Base-by-base conservation (phyloP, 2,888 invertebrate species). In the Acanthacorydalis orientalis region DNA sequence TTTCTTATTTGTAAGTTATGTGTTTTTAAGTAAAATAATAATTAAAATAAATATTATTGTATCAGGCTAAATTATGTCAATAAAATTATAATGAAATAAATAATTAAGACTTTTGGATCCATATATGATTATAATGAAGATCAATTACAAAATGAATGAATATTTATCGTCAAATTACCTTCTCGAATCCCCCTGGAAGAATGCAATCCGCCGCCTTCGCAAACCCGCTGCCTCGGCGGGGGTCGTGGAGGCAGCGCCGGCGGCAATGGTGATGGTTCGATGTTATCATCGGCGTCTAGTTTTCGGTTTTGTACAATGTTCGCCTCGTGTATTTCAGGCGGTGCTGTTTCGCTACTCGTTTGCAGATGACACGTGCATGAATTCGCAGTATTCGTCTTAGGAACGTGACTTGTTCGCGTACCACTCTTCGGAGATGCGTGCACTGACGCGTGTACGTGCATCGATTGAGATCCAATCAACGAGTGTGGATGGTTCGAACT, bases 201-300 rank as follows among this genome's bases (percentile, higher is more conserved):
- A 23, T 23, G 23, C 23, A 23, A 31, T 1, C 44, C 37, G 14
- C 16, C 32, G 8, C 60, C 61, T 40, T 64, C 65, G 46, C 57
- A 58, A 31, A 50, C 48, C 48, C 68, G 56, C 11, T 68, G 67
- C 49, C 68, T 59, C 12, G 67, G 67, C 2, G 67, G 65, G 1
- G 69, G 69, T 50, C 69, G 53, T 9, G 69, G 69, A 1, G 69
- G 69, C 53, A 69, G 53, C 9, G 68, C 68, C 4, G 69, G 69
- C 3, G 69, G 69, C 49, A 65, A 52, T 33, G 65, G 65, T 9
- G 64, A 64, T 31, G 66, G 62, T 53, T 67, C 67, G 48, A 67
- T 67, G 46, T 65, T 55, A 53, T 67, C 67, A 48, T 67, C 65
- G 7, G 62, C 59, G 33, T 65, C 65, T 31, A 60, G 52, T 53